Conservation (phyloP, 2,113 vertebrate genomes). For the Nibea coibor region DNA sequence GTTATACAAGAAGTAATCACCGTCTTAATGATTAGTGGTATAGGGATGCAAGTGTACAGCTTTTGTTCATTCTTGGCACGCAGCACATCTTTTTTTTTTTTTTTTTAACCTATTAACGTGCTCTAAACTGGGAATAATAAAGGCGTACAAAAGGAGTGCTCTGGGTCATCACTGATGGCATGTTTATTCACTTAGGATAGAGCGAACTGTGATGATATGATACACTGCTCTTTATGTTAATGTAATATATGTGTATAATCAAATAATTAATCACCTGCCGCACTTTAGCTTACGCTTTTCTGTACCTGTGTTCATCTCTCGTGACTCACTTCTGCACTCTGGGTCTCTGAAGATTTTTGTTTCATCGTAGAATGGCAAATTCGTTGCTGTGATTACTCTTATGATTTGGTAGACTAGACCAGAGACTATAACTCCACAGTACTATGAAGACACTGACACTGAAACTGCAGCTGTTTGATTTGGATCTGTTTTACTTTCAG, state of each 20-base stretch:
- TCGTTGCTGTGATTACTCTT: slow-evolving; percentile 1
- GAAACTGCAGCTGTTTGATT: slow-evolving; percentile 4
- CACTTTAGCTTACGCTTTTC: not conserved
- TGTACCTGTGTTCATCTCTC: not conserved
- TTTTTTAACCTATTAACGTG: not conserved
- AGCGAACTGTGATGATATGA: not conserved
- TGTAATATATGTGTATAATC: not conserved
- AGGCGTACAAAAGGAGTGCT: not conserved
- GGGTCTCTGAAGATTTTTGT: not conserved
- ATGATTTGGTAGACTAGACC: not conserved
- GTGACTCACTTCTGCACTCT: not conserved
- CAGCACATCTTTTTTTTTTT: not conserved
- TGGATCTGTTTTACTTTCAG: slow-evolving; percentile 58
- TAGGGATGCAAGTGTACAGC: not conserved
- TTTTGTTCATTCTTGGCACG: not conserved
- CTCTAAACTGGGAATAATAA: not conserved
- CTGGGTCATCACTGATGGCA: not conserved
- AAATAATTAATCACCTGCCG: not conserved
- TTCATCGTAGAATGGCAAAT: not conserved
- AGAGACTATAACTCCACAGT: not conserved
- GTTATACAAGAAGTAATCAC: not conserved
- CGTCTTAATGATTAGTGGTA: not conserved
- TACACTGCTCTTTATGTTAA: not conserved
- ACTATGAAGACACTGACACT: not conserved
- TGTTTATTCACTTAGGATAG: not conserved